Base-by-base conservation (phyloP, 2,797 vertebrate species). In the Gadopsis bispinosus region DNA sequence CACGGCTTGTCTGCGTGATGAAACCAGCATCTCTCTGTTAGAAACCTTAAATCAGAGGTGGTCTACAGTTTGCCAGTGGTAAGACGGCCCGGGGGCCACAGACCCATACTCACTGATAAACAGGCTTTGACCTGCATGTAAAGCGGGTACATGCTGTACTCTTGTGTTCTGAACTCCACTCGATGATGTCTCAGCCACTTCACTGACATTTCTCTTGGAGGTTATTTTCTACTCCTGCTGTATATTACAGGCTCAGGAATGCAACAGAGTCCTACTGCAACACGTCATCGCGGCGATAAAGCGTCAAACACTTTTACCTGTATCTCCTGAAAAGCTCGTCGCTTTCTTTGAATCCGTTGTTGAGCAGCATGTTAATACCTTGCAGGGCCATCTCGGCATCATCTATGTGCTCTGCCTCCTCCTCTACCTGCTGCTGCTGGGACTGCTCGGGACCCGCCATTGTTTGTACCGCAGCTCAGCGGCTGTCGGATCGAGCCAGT, bases 301-400 rank as follows among this genome's bases (percentile, higher is more conserved):
- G 12, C 14, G 17, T 9, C 0, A 31, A 13, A 37, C 13, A 11
- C 2, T 80, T 26, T 26, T 70, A 99, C 98, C 97, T 97, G 97
- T 99, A 97, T 96, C 96, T 96, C 94, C 92, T 96, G 95, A 99
- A 99, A 43, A 99, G 97, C 96, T 98, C 97, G 91, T 99, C 97
- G 51, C 98, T 99, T 81, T 99, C 98, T 53, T 95, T 96, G 90
- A 99, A 99, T 75, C 98, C 98, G 93, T 99, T 99, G 95, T 99
- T 99, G 75, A 99, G 97, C 87, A 99, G 96, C 98, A 99, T 97
- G 89, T 98, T 99, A 85, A 99, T 99, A 67, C 98, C 98, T 11
- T 97, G 96, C 90, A 99, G 94, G 37, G 98, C 98, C 92, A 99
- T 94, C 93, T 99, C 97, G 41, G 98, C 94, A 91, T 99, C 98